Conservation (phyloP, 1,140 invertebrate genomes). For the Drosophila punjabiensis region DNA sequence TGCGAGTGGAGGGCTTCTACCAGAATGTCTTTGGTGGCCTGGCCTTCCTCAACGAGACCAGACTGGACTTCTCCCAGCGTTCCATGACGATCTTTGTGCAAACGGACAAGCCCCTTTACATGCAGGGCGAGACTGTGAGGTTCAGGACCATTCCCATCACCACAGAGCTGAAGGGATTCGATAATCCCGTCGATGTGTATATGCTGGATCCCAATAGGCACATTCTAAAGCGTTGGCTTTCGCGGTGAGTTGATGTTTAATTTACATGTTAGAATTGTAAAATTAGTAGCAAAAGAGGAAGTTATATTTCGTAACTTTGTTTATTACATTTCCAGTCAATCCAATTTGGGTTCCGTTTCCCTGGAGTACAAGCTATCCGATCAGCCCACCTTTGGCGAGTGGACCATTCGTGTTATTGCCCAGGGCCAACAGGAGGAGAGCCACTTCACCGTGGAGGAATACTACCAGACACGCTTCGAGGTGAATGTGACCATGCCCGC, state of each 20-base stretch:
- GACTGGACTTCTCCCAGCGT: conserved; percentile 92
- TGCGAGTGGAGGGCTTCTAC: conserved; percentile 95
- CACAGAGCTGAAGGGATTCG: conserved; percentile 94
- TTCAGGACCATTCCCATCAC: conserved; percentile 96
- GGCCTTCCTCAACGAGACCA: conserved; percentile 93
- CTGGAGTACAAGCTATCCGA: conserved; percentile 95
- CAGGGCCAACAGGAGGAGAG: conserved; percentile 95
- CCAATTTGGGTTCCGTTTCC: conserved; percentile 96
- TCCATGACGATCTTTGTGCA: conserved; percentile 98
- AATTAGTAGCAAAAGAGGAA: neutral
- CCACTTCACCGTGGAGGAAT: conserved; percentile 95
- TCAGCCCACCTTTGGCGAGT: conserved; percentile 96
- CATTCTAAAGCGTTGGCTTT: conserved; percentile 96
- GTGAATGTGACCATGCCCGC: conserved; percentile 98
- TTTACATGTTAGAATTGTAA: neutral
- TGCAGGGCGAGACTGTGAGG: conserved; percentile 94
- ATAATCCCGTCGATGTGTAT: conserved; percentile 95
- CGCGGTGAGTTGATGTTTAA: conserved; percentile 81
- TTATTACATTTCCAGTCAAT: conserved; percentile 86
- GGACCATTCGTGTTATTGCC: conserved; percentile 95
- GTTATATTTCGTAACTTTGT: neutral
- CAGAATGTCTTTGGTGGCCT: conserved; percentile 93
- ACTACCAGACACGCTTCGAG: conserved; percentile 96
- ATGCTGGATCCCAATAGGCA: conserved; percentile 94
- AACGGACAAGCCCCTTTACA: conserved; percentile 97